A percentile compares a stretch with the other conserved stretches of the same genome.
These are phyloP conservation scores for Trachelus tabidus DNA, from an alignment of 2,888 invertebrate genomes.

Conservation along the genomic window DNA sequence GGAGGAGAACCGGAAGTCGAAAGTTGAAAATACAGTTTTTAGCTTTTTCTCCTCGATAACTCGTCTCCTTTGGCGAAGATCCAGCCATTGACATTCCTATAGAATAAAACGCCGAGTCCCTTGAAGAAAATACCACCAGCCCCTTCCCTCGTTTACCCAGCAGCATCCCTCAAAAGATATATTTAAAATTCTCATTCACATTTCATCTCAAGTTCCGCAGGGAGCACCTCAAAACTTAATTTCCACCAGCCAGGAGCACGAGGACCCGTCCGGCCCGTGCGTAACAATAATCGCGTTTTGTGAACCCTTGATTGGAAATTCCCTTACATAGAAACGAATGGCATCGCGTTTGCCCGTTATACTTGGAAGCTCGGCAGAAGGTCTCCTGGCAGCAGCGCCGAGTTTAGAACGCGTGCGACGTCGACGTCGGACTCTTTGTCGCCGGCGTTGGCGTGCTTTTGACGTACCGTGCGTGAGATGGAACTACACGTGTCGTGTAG, in stretches of 20 bases:
- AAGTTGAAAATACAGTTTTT: slow-evolving; percentile 14
- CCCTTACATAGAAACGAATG: not conserved
- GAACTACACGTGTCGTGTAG: too few relatives aligned
- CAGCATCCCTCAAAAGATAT: too few relatives aligned
- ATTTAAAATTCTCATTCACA: too few relatives aligned
- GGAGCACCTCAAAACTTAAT: too few relatives aligned
- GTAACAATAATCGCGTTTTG: not conserved
- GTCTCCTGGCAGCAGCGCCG: slow-evolving; percentile 12
- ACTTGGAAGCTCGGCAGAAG: not conserved
- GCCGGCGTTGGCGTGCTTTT: not conserved
- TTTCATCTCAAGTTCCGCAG: too few relatives aligned
- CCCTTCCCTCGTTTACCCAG: too few relatives aligned
- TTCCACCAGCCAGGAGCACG: too few relatives aligned
- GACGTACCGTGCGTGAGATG: too few relatives aligned
- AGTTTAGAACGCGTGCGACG: slow-evolving; percentile 5
- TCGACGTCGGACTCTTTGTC: not conserved
- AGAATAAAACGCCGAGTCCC: too few relatives aligned
- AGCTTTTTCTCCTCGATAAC: not conserved
- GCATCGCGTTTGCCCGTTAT: not conserved
- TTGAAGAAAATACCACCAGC: too few relatives aligned
- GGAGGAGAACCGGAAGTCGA: slow-evolving; percentile 15
- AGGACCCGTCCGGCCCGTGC: not conserved
- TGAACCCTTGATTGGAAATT: not conserved
- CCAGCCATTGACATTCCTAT: too few relatives aligned
- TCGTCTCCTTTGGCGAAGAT: too few relatives aligned